A percentile compares a stretch with the other conserved stretches of the same genome.
Evolutionary conservation across 2,888 invertebrate genomes (phyloP).

Genomic region (Andricus quercusramuli): DNA sequence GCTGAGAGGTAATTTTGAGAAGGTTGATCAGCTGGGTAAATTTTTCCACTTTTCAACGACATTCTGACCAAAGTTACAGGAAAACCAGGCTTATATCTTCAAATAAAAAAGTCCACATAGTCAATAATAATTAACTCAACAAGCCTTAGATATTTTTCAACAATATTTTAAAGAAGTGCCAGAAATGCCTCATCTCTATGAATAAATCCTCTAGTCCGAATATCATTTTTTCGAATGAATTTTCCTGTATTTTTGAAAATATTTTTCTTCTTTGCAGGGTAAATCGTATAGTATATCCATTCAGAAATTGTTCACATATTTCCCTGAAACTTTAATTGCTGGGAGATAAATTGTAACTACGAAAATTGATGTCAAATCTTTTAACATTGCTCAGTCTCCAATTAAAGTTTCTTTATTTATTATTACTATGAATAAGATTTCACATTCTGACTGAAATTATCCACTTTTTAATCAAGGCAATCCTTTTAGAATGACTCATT

Average conservation of each 20-base stretch:
- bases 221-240: conserved; percentile 82
- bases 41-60: conserved; percentile 76
- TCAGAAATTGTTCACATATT: conserved; percentile 49
- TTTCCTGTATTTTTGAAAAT: conserved; percentile 81
- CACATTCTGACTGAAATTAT: neutral
- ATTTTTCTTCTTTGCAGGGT: conserved; percentile 82
- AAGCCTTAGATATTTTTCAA: too few relatives aligned
- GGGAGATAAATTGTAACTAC: neutral
- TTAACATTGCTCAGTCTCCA: neutral
- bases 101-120: neutral
- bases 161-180: conserved; percentile 63
- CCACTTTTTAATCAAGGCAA: too few relatives aligned
- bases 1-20: too few relatives aligned
- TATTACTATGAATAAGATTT: neutral
- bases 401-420: neutral
- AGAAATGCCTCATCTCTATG: conserved; percentile 81
- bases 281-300: conserved; percentile 79
- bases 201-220: conserved; percentile 83
- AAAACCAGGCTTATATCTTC: conserved; percentile 81
- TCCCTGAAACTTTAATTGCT: neutral
- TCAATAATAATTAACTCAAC: neutral
- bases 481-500: too few relatives aligned
- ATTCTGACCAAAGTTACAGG: conserved; percentile 82
- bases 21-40: too few relatives aligned
- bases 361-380: neutral